phyloP scores from a whole-genome alignment of 2,113 vertebrate genomes.

The Anolis sagrei region DNA sequence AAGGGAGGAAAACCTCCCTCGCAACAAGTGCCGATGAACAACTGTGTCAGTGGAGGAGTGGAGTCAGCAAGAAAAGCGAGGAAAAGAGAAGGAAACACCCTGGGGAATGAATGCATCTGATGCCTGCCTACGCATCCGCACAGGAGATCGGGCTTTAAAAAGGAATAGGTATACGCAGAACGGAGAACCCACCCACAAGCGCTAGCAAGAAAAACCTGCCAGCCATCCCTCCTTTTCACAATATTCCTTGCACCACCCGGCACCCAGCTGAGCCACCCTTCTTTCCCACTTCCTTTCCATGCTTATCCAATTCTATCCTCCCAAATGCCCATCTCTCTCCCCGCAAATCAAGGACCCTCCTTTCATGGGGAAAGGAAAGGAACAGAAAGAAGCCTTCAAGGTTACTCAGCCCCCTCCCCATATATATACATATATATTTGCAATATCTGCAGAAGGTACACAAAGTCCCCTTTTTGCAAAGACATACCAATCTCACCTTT shows the following conservation, averaged over 20 bases:
- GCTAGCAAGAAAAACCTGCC: neutral
- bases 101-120: neutral
- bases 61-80: neutral
- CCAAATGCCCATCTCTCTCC: neutral
- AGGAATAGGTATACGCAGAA: neutral
- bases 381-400: neutral
- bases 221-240: neutral
- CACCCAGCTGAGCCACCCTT: neutral
- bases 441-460: neutral
- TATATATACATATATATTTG: neutral
- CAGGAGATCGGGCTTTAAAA: too few relatives aligned
- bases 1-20: neutral
- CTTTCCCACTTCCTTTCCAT: too few relatives aligned
- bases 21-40: neutral
- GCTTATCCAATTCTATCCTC: neutral
- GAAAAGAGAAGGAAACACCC: constrained; percentile 12
- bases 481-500: neutral
- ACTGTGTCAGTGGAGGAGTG: neutral
- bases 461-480: too few relatives aligned
- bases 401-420: neutral
- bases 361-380: neutral
- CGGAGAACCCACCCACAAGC: neutral
- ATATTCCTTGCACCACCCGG: neutral
- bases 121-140: neutral
- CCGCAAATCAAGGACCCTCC: neutral